Conservation (phyloP, 2,797 vertebrate genomes). For the Molossus molossus region DNA sequence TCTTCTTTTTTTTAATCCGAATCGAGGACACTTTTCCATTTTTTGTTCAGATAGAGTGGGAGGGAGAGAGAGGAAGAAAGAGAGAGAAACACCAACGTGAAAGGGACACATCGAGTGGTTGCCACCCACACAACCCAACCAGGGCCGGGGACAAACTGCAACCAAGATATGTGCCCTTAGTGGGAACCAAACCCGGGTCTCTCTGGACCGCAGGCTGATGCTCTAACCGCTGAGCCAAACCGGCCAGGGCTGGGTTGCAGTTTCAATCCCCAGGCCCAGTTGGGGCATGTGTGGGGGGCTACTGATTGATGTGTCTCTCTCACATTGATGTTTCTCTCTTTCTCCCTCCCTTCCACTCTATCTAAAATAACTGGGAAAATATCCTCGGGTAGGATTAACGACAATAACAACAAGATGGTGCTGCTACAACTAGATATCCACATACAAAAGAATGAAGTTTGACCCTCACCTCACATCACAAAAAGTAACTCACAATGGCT, state of each 20-base stretch:
- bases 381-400: too few relatives aligned
- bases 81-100: neutral
- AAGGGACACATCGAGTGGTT: neutral
- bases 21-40: neutral
- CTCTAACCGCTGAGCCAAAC: neutral
- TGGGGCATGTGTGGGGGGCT: too few relatives aligned
- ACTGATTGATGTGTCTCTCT: too few relatives aligned
- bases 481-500: slow-evolving; percentile 29
- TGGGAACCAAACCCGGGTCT: neutral
- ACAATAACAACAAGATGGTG: neutral
- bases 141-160: neutral
- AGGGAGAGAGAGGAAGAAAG: neutral
- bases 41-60: neutral
- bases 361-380: too few relatives aligned
- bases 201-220: neutral
- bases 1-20: neutral
- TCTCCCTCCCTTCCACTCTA: too few relatives aligned
- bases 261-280: too few relatives aligned
- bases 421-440: slow-evolving; percentile 17
- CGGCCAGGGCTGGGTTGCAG: neutral
- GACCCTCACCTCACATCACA: neutral
- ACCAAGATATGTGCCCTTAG: neutral
- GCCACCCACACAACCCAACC: neutral
- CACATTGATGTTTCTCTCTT: too few relatives aligned
- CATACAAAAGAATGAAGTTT: slow-evolving; percentile 13